Evolutionary conservation across 1,140 invertebrate species (phyloP), one percentile per base, ranked within the genome.

Genomic region (Oedothorax gibbosus): DNA sequence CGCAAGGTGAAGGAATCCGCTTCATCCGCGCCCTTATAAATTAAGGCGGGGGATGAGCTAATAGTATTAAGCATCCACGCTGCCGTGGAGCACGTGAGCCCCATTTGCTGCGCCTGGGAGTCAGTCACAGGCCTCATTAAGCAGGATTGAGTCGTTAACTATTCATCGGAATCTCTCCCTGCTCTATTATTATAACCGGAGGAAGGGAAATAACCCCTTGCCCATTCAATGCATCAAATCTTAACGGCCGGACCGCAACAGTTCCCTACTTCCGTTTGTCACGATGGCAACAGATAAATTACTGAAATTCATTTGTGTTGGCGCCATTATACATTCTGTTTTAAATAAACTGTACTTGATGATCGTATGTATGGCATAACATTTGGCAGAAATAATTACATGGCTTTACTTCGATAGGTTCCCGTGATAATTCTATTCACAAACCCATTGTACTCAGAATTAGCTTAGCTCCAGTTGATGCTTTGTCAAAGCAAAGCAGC

Each of bases 61-160:
- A 84, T 84, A 84, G 81, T 75, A 84, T 84, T 84, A 84, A 84
- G 81, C 76, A 84, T 84, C 81, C 57, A 54, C 20, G 35, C 35
- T 71, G 60, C 81, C 62, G 18, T 50, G 35, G 72, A 76, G 81
- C 81, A 84, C 81, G 81, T 84, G 81, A 84, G 72, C 18, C 81
- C 81, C 81, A 84, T 84, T 84, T 84, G 81, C 81, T 56, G 71
- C 49, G 72, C 81, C 66, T 69, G 57, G 71, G 50, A 84, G 71
- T 84, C 81, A 84, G 81, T 84, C 81, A 84, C 71, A 68, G 81
- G 81, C 71, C 81, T 84, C 81, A 84, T 84, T 84, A 84, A 84
- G 81, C 71, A 84, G 68, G 81, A 84, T 84, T 84, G 81, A 84
- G 64, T 84, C 81, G 81, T 84, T 84, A 84, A 84, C 81, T 84